phyloP scores from a whole-genome alignment of 2,113 vertebrate genomes.

The Oxyura jamaicensis region DNA sequence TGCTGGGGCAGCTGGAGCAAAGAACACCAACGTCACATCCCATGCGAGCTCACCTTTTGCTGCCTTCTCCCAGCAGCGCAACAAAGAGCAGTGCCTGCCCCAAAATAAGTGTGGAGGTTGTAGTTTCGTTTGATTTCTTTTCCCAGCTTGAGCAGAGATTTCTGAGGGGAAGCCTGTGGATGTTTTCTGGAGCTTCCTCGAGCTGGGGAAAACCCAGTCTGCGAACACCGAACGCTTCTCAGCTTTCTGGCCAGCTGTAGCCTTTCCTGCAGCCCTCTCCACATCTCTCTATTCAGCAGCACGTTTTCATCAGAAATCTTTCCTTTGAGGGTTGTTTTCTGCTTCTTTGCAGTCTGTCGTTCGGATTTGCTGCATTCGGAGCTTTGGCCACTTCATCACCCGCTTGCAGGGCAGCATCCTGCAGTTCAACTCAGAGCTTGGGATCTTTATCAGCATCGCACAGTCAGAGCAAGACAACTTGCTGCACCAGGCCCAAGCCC shows the following conservation, averaged over 20 bases:
- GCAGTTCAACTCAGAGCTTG: constrained; percentile 92
- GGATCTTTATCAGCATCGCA: constrained; percentile 93
- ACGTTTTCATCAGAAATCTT: not conserved
- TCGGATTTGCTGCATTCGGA: constrained; percentile 91
- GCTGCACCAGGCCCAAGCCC: constrained; percentile 93
- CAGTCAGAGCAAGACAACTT: constrained; percentile 89
- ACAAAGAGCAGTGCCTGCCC: not conserved
- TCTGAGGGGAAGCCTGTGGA: not conserved
- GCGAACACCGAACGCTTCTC: too few species aligned
- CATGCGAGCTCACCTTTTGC: not conserved
- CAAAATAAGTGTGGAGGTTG: not conserved
- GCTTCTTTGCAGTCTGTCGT: constrained; percentile 82
- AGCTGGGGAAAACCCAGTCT: not conserved
- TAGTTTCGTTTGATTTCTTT: not conserved
- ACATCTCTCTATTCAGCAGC: not conserved
- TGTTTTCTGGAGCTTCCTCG: not conserved
- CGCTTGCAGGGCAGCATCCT: constrained; percentile 92
- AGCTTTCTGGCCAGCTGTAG: not conserved
- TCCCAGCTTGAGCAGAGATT: not conserved
- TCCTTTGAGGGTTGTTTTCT: not conserved
- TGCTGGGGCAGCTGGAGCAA: not conserved
- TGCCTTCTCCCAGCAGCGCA: not conserved
- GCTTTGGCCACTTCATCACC: constrained; percentile 94
- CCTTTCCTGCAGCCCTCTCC: not conserved
- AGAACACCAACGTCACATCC: fast-evolving